phyloP scores from a whole-genome alignment of 2,888 invertebrate species.

The Spialia ferax region DNA sequence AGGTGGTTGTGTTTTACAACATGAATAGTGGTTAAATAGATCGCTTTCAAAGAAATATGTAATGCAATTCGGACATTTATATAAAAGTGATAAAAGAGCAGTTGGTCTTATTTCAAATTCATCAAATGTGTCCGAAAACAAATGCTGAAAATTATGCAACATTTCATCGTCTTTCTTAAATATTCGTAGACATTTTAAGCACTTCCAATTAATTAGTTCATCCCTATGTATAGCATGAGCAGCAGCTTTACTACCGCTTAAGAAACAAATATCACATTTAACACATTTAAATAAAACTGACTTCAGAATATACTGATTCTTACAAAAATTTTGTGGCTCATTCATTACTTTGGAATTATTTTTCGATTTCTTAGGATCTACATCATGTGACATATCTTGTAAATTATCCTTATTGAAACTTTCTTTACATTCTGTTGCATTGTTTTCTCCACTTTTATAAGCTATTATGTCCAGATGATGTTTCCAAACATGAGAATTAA shows the following conservation, averaged over 20 bases:
- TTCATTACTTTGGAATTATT: background rate
- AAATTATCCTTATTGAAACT: background rate
- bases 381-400: no score
- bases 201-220: conserved; percentile 65
- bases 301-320: conserved; percentile 50
- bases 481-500: conserved; percentile 53
- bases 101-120: conserved; percentile 55
- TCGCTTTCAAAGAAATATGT: conserved; percentile 63
- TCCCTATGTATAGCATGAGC: conserved; percentile 61
- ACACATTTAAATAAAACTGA: conserved; percentile 65
- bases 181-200: conserved; percentile 57
- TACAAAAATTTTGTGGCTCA: background rate
- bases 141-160: conserved; percentile 66
- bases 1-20: conserved; percentile 54
- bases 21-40: conserved; percentile 56
- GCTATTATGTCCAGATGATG: conserved; percentile 41
- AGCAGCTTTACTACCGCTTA: conserved; percentile 54
- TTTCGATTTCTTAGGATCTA: background rate
- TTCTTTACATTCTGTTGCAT: background rate
- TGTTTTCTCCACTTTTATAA: background rate
- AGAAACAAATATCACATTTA: conserved; percentile 67
- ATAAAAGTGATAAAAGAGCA: conserved; percentile 51
- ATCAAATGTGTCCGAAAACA: conserved; percentile 53
- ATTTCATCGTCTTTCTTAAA: conserved; percentile 63
- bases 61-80: conserved; percentile 64